Evolutionary conservation across 2,797 vertebrate genomes (phyloP).

Genomic region (Crenichthys baileyi): DNA sequence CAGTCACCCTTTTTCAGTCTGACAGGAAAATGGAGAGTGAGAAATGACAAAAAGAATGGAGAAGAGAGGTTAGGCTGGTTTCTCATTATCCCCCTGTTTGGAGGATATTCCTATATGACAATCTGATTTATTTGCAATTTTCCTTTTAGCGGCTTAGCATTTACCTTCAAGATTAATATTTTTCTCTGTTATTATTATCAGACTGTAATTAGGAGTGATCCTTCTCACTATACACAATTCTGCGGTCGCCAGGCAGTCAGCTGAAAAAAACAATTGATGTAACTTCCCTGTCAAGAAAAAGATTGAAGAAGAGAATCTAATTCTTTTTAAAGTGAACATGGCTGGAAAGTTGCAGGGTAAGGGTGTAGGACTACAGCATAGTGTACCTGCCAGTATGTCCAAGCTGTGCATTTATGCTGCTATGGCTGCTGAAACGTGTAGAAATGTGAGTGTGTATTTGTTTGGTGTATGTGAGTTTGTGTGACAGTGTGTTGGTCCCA

Average conservation of each 20-base stretch:
- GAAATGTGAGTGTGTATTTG: constrained; percentile 49
- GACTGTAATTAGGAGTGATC: constrained; percentile 81
- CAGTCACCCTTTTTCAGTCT: constrained; percentile 68
- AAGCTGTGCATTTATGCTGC: constrained; percentile 11
- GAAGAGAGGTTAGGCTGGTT: constrained; percentile 54
- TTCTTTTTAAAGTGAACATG: constrained; percentile 50
- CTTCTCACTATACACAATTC: constrained; percentile 52
- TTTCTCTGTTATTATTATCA: constrained; percentile 81
- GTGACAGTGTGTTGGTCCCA: constrained; percentile 75
- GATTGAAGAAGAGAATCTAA: constrained; percentile 32
- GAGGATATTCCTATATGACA: constrained; percentile 80
- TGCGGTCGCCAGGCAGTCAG: constrained; percentile 64
- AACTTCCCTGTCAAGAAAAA: constrained; percentile 44
- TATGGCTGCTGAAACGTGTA: constrained; percentile 19
- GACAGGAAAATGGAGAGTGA: constrained; percentile 48
- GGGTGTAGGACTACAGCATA: constrained; percentile 59
- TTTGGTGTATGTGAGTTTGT: constrained; percentile 43
- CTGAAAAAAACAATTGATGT: constrained; percentile 61
- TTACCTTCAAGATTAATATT: constrained; percentile 84
- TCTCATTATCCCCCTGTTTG: constrained; percentile 78
- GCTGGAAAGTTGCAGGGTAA: constrained; percentile 37
- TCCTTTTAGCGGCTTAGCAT: constrained; percentile 82
- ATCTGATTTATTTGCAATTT: constrained; percentile 84
- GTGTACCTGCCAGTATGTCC: constrained; percentile 54
- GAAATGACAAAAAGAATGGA: constrained; percentile 52